A percentile compares a stretch with the other conserved stretches of the same genome.
Evolutionary conservation across 2,113 vertebrate species (phyloP).

Genomic region (Passer domesticus): DNA sequence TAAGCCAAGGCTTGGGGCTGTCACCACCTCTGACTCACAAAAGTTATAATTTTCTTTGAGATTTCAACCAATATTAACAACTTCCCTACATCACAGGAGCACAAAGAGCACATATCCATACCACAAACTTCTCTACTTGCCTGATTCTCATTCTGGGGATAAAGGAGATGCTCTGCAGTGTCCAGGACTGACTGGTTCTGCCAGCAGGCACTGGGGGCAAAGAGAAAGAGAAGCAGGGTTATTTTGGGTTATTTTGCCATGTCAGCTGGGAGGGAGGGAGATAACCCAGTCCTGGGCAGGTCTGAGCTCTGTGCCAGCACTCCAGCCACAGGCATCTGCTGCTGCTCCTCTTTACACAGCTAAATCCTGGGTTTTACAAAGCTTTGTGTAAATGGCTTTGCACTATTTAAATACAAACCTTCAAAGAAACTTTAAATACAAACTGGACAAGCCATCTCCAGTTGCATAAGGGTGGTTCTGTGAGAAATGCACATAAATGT

Average conservation of each 20-base stretch:
- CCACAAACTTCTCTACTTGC: conserved; percentile 37
- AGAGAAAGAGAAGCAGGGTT: not conserved
- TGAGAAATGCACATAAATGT: not conserved
- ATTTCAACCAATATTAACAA: not conserved
- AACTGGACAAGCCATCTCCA: not conserved
- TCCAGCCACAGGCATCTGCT: conserved; percentile 20
- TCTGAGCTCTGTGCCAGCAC: not conserved
- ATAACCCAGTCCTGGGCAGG: not conserved
- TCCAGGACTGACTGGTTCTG: conserved; percentile 42
- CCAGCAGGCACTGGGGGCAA: conserved; percentile 41
- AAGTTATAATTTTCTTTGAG: not conserved
- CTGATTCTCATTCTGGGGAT: conserved; percentile 67
- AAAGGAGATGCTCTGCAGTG: conserved; percentile 44
- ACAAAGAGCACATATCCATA: not conserved
- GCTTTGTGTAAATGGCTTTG: conserved; percentile 57
- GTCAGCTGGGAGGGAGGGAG: not conserved
- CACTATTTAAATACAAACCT: conserved; percentile 43
- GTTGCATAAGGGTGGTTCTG: not conserved
- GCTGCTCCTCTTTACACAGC: conserved; percentile 15
- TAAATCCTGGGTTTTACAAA: conserved; percentile 28
- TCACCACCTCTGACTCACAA: not conserved
- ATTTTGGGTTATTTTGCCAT: not conserved
- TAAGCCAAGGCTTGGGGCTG: not conserved
- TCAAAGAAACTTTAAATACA: not conserved
- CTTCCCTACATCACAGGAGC: not conserved